phyloP scores from a whole-genome alignment of 2,797 vertebrate genomes.

The Serranus cabrilla region DNA sequence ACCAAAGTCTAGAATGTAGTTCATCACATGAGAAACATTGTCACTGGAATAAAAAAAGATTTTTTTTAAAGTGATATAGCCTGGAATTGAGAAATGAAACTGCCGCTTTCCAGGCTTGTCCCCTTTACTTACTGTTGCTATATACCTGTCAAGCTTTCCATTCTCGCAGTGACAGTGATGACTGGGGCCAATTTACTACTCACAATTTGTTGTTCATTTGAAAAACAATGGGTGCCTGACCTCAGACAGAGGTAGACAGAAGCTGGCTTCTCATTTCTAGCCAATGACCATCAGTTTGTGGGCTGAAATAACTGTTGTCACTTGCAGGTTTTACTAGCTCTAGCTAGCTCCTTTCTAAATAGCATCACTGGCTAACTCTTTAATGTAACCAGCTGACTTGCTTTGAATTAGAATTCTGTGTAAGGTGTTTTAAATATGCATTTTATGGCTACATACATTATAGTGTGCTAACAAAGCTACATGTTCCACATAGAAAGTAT shows the following conservation, averaged over 20 bases:
- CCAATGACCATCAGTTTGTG: too few relatives aligned
- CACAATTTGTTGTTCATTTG: background rate
- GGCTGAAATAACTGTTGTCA: too few relatives aligned
- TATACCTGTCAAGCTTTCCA: background rate
- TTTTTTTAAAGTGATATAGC: background rate
- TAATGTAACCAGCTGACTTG: background rate
- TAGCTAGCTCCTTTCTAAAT: background rate
- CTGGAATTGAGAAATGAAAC: background rate
- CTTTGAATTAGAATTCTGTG: too few relatives aligned
- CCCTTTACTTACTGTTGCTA: too few relatives aligned
- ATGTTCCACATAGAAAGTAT: accelerated
- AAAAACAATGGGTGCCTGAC: too few relatives aligned
- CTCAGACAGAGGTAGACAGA: too few relatives aligned
- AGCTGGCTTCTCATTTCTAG: too few relatives aligned
- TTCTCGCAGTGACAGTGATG: background rate
- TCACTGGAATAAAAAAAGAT: too few relatives aligned
- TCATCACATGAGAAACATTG: background rate
- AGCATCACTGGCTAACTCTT: background rate
- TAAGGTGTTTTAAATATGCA: background rate
- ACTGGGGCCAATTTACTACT: background rate
- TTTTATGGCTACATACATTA: background rate
- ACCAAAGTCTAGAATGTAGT: background rate
- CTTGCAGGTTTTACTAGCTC: too few relatives aligned
- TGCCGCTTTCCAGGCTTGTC: too few relatives aligned
- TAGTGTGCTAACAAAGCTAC: background rate